A percentile compares a stretch with the other conserved stretches of the same genome.
Conservation (phyloP, 2,888 invertebrate species). For the Elegia similella region DNA sequence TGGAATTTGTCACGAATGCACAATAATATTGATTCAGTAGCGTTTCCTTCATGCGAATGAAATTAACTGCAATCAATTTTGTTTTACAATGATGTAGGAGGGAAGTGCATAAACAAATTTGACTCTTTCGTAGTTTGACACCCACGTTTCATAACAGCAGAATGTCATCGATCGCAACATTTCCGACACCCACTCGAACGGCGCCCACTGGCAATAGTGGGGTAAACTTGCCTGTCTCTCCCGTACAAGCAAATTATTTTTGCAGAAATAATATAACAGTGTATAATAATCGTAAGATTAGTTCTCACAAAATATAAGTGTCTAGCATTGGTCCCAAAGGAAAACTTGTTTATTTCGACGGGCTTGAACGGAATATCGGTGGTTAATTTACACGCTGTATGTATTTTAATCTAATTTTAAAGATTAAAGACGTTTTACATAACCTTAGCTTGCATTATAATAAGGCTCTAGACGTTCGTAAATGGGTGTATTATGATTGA, state of each 20-base stretch:
- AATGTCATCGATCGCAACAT: conserved; percentile 4
- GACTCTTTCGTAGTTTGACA: too few species aligned
- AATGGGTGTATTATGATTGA: too few species aligned
- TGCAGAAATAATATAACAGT: background rate
- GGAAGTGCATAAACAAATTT: background rate
- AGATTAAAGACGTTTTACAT: too few species aligned
- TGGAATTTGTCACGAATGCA: background rate
- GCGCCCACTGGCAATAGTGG: background rate
- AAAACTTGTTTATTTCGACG: too few species aligned
- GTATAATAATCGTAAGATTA: too few species aligned
- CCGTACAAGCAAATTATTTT: background rate
- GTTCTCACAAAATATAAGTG: too few species aligned
- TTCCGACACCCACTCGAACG: background rate
- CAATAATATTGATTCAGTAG: background rate
- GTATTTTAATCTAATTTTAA: too few species aligned
- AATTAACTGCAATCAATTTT: background rate
- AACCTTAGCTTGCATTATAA: too few species aligned
- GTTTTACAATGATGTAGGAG: background rate
- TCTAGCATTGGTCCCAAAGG: too few species aligned
- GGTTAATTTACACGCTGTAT: too few species aligned
- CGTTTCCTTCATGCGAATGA: background rate
- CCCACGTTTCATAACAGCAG: background rate
- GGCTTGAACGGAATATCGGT: too few species aligned
- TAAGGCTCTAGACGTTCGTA: too few species aligned
- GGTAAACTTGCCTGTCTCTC: background rate